Conservation (phyloP, 2,797 vertebrate species). For the Microchirus variegatus region DNA sequence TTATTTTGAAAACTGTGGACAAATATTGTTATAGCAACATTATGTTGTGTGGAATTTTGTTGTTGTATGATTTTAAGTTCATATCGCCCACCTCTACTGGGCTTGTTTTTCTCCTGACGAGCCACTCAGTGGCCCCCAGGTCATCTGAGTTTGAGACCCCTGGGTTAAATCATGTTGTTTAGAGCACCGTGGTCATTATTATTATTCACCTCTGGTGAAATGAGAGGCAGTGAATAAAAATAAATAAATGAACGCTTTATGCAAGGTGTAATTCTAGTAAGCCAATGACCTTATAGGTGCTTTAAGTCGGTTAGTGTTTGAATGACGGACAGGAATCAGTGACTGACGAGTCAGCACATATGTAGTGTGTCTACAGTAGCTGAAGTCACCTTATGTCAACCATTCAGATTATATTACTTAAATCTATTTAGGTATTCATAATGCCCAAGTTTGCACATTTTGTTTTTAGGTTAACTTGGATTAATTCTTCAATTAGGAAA, state of each 20-base stretch:
- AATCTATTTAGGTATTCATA: slow-evolving; percentile 9
- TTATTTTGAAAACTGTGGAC: too few species aligned
- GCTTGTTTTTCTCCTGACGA: too few species aligned
- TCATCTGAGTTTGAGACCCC: too few species aligned
- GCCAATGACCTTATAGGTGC: slow-evolving; percentile 37
- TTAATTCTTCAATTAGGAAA: background rate
- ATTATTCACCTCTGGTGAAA: slow-evolving; percentile 35
- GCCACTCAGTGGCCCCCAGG: too few species aligned
- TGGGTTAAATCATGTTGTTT: slow-evolving; percentile 31
- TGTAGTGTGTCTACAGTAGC: slow-evolving; percentile 6
- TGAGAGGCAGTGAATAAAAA: slow-evolving; percentile 45
- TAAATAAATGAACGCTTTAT: slow-evolving; percentile 27
- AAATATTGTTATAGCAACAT: too few species aligned
- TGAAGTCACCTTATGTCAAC: slow-evolving; percentile 2
- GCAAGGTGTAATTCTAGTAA: slow-evolving; percentile 26
- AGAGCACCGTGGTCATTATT: slow-evolving; percentile 43
- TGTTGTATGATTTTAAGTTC: too few species aligned
- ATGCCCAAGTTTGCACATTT: slow-evolving; percentile 22
- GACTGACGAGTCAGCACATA: slow-evolving; percentile 1
- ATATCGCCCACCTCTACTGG: too few species aligned
- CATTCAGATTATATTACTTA: slow-evolving; percentile 13
- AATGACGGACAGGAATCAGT: slow-evolving; percentile 16
- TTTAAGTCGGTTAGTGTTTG: slow-evolving; percentile 26
- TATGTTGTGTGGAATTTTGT: too few species aligned
- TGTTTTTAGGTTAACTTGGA: slow-evolving; percentile 1